Conservation (phyloP, 2,797 vertebrate genomes). For the Gymnocypris eckloni region DNA sequence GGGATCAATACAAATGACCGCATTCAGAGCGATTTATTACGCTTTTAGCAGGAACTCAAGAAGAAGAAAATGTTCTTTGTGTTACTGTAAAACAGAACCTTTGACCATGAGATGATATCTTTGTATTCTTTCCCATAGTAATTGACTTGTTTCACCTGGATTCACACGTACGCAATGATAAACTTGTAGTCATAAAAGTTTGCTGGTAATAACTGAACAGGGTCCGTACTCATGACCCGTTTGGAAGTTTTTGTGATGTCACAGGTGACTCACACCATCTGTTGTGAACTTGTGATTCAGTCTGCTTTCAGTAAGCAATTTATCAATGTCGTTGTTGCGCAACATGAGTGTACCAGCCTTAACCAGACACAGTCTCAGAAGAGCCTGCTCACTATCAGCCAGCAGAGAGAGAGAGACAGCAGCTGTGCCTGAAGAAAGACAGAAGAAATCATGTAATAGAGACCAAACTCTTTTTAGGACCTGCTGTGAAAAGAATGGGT, state of each 20-base stretch:
- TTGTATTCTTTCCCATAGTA: not conserved
- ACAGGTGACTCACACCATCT: constrained; percentile 8
- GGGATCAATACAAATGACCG: constrained; percentile 72
- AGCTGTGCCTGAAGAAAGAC: constrained; percentile 40
- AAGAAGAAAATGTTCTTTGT: constrained; percentile 36
- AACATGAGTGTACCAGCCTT: constrained; percentile 50
- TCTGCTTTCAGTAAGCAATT: constrained; percentile 33
- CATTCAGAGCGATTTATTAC: constrained; percentile 69
- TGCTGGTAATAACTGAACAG: not conserved
- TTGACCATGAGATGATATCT: not conserved
- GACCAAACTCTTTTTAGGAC: constrained; percentile 47
- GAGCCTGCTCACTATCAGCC: constrained; percentile 40
- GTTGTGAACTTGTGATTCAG: constrained; percentile 32
- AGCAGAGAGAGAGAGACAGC: constrained; percentile 13
- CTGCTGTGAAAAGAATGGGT: constrained; percentile 26
- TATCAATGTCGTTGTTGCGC: constrained; percentile 48
- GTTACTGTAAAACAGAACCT: not conserved
- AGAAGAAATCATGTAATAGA: constrained; percentile 38
- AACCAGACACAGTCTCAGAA: constrained; percentile 27
- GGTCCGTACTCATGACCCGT: not conserved
- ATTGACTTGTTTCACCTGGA: not conserved
- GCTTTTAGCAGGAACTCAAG: constrained; percentile 69
- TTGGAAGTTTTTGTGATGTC: not conserved
- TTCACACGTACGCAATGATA: not conserved
- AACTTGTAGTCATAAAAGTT: constrained; percentile 11